Percentiles rank a stretch among this genome's conserved stretches.
Evolutionary conservation across 2,113 vertebrate genomes (phyloP).

Genomic region (Anolis carolinensis): DNA sequence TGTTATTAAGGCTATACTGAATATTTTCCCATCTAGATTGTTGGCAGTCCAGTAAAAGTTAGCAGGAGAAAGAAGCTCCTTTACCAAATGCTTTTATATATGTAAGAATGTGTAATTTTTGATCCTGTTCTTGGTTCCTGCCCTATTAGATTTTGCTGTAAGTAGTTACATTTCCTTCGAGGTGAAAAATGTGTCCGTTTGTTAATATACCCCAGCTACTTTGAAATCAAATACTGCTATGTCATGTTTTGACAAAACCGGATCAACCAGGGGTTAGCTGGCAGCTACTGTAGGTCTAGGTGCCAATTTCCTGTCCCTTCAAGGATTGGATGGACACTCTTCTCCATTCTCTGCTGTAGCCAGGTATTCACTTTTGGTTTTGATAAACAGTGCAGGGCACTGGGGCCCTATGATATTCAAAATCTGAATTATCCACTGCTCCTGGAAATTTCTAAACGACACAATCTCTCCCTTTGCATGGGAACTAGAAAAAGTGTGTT

Average conservation of each 20-base stretch:
- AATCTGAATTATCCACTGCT: too few species aligned
- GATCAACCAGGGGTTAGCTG: too few species aligned
- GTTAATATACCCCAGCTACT: background rate
- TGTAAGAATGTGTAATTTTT: background rate
- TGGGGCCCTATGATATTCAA: too few species aligned
- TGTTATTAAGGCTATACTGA: slow-evolving; percentile 38
- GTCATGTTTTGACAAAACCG: background rate
- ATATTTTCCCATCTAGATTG: background rate
- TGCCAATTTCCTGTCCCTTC: too few species aligned
- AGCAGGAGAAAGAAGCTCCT: background rate
- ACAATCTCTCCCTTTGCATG: background rate
- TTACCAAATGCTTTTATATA: background rate
- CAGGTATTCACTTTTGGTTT: too few species aligned
- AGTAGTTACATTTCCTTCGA: background rate
- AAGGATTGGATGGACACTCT: too few species aligned
- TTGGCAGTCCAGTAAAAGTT: too few species aligned
- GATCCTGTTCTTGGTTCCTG: background rate
- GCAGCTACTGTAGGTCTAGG: too few species aligned
- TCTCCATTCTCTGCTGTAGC: too few species aligned
- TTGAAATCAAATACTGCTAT: background rate
- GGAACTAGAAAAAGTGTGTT: background rate
- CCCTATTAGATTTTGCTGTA: too few species aligned
- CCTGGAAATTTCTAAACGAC: too few species aligned
- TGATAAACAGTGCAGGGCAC: too few species aligned
- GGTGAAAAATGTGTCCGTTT: background rate